Evolutionary conservation across 2,113 vertebrate species (phyloP).

Genomic region (Xenus cinereus): DNA sequence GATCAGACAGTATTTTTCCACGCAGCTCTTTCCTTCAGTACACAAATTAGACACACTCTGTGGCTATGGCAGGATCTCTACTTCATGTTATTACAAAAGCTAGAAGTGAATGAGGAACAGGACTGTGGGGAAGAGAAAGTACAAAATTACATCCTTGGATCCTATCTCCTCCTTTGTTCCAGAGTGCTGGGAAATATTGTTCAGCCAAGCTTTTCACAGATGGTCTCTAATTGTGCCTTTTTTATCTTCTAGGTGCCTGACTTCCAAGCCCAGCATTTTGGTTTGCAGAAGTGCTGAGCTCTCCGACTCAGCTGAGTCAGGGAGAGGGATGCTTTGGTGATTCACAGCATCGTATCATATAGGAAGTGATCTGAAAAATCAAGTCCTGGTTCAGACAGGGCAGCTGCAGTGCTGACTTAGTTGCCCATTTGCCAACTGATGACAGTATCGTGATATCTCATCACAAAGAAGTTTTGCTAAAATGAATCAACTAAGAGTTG

Average conservation of each 20-base stretch:
- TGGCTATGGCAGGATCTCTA: background rate
- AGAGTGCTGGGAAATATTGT: background rate
- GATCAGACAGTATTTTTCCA: background rate
- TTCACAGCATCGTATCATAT: background rate
- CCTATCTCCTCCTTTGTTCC: background rate
- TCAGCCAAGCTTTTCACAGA: background rate
- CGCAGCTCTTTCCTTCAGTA: background rate
- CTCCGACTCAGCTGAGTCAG: background rate
- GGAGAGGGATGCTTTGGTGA: background rate
- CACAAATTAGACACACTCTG: background rate
- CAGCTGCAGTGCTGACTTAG: background rate
- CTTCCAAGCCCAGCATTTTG: background rate
- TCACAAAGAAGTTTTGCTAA: background rate
- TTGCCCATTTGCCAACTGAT: background rate
- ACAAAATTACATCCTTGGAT: background rate
- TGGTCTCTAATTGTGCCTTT: background rate
- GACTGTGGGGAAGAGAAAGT: background rate
- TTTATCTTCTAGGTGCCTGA: background rate
- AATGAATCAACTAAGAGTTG: background rate
- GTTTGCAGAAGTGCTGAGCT: constrained; percentile 21
- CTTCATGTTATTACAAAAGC: background rate
- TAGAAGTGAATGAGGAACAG: background rate
- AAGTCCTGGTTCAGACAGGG: background rate
- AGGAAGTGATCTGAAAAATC: background rate
- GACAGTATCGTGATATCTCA: background rate